Base-by-base conservation (phyloP, 2,797 vertebrate species). In the Notoglanidium macrostoma region DNA sequence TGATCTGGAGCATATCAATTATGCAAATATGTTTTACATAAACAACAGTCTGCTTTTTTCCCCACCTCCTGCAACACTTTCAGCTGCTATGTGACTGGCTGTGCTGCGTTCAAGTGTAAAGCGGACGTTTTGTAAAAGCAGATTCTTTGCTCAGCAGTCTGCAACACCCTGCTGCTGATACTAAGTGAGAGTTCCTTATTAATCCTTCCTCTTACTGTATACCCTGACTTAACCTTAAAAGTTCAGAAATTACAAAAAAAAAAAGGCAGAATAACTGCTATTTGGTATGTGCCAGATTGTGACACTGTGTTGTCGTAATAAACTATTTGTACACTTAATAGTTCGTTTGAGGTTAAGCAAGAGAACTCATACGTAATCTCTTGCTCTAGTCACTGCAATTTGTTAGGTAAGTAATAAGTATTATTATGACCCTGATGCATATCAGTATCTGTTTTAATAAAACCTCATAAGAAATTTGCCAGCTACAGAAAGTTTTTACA, bases 131-230 rank as follows among this genome's bases (percentile, higher is more conserved):
- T 78, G 32, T 79, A 54, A 79, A 23, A 26, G 14, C 51, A 59
- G 40, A 70, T 57, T 67, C 35, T 76, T 82, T 77, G 51, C 84
- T 86, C 70, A 78, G 72, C 78, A 77, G 70, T 88, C 63, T 74
- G 49, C 65, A 14, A 86, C 40, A 77, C 79, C 79, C 61, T 29
- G 59, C 68, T 74, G 26, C 35, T 10, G 59, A 74, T 54, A 55
- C 46, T 46, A 32, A 85, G 78, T 10, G 32, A 46, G 44, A 88
- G 77, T 88, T 88, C 87, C 77, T 80, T 85, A 67, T 88, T 87
- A 74, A 55, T 32, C 11, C 84, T 83, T 85, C 79, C 89, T 79
- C 74, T 83, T 78, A 78, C 46, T 5, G 23, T 19, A 49, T 49
- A 15, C 11, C 65, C 82, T 44, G 63, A 10, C 11, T 67, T 68